These are phyloP conservation scores for Semicossyphus pulcher DNA, from an alignment of 2,113 vertebrate species.

Conservation along the genomic window DNA sequence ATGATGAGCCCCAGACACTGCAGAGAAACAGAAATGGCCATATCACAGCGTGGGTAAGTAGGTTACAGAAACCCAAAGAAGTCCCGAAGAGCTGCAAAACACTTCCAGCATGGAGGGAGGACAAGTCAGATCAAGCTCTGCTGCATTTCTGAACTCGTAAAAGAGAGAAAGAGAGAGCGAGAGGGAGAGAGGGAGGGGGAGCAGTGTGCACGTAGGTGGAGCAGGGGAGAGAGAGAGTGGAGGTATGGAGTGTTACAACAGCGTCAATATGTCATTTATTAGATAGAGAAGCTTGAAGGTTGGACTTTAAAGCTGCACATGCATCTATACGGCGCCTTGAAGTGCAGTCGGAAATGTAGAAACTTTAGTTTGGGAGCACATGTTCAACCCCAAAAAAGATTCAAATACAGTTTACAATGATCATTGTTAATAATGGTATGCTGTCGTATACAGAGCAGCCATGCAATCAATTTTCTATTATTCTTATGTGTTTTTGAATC, in stretches of 20 bases:
- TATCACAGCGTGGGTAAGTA: conserved; percentile 10
- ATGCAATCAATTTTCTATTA: too few relatives aligned
- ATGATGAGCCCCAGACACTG: conserved; percentile 80
- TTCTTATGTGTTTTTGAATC: too few relatives aligned
- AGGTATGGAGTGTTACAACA: conserved; percentile 35
- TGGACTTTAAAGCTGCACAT: conserved; percentile 4
- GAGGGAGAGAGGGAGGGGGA: conserved; percentile 4
- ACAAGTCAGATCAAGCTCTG: conserved; percentile 65
- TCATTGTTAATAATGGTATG: too few relatives aligned
- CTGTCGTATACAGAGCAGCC: too few relatives aligned
- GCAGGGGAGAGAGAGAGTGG: conserved; percentile 31
- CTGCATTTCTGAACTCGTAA: conserved; percentile 41
- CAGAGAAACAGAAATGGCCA: conserved; percentile 63
- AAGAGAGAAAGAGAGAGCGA: neutral
- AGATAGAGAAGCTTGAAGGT: conserved; percentile 7
- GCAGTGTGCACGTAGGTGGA: conserved; percentile 54
- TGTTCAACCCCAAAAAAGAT: too few relatives aligned
- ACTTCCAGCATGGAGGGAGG: conserved; percentile 31
- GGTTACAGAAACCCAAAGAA: neutral
- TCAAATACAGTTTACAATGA: too few relatives aligned
- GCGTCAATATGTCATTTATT: conserved; percentile 60
- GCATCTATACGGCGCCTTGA: conserved; percentile 12
- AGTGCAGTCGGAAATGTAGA: neutral
- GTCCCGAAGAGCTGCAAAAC: conserved; percentile 4
- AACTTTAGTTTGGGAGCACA: neutral